Conservation (phyloP, 2,888 invertebrate species). For the Endomychus coccineus region DNA sequence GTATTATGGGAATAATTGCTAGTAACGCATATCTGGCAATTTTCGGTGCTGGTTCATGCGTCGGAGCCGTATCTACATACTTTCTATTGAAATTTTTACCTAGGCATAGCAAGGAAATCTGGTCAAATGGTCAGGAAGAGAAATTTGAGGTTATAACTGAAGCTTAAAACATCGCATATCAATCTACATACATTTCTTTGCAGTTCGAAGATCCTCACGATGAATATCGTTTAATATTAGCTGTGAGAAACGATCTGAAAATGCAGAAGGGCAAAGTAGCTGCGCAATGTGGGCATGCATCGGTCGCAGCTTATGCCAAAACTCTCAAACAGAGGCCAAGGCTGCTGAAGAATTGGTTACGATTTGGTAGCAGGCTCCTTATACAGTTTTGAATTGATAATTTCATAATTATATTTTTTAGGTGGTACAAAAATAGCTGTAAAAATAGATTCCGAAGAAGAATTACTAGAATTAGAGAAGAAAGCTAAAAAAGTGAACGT, state of each 20-base stretch:
- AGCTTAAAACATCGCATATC: neutral
- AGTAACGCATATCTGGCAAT: conserved; percentile 32
- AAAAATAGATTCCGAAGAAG: conserved; percentile 69
- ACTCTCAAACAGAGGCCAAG: conserved; percentile 56
- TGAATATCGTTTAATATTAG: conserved; percentile 75
- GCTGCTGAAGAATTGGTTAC: conserved; percentile 51
- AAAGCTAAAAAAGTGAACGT: conserved; percentile 65
- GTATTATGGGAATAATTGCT: conserved; percentile 33
- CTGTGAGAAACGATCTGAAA: conserved; percentile 81
- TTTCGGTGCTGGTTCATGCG: conserved; percentile 35
- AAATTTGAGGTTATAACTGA: conserved; percentile 33
- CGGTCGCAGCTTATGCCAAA: conserved; percentile 76
- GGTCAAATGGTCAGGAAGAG: conserved; percentile 35
- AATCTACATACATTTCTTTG: conserved; percentile 13
- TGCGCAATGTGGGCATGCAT: conserved; percentile 92
- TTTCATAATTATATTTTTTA: conserved; percentile 25
- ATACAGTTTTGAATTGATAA: no score
- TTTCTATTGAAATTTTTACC: conserved; percentile 27
- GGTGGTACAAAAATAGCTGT: conserved; percentile 84
- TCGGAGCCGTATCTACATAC: conserved; percentile 36
- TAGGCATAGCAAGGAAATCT: conserved; percentile 15
- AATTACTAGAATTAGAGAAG: conserved; percentile 60
- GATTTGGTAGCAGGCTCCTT: conserved; percentile 21
- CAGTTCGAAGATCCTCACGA: conserved; percentile 40
- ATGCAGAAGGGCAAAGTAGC: conserved; percentile 96